Base-by-base conservation (phyloP, 2,888 invertebrate genomes). In the Poecilus cupreus region DNA sequence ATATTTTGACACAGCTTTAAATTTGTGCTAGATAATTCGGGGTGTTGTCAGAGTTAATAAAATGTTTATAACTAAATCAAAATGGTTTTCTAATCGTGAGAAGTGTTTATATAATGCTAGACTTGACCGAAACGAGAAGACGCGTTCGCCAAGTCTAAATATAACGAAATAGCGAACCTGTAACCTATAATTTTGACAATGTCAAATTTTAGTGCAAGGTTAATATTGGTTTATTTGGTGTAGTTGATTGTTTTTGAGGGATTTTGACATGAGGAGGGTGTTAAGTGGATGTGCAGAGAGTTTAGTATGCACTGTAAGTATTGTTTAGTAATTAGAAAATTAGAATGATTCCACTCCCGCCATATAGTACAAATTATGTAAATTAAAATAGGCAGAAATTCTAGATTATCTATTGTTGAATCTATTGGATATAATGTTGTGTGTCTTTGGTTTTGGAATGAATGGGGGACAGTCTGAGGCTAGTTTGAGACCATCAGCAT, bases 261-360 rank as follows among this genome's bases (percentile, higher is more conserved):
- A 3, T n/a, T 10, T 68, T 37, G 22, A 22, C 16, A 92, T 92
- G 92, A 90, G 91, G 88, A 89, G 91, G 76, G 91, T 91, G 26
- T 90, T 91, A 75, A 91, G 91, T 60, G 91, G 91, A 3, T 91
- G 91, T 86, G 89, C 91, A 3, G 92, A 91, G 84, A 90, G 91
- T 84, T 90, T 86, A 46, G 84, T 85, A 68, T 86, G 86, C 74
- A 83, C 85, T 74, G 86, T 86, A 85, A 86, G 86, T 86, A 5
- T 32, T 32, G 5, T n/a, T n/a, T n/a, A n/a, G n/a, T n/a, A n/a
- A n/a, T n/a, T n/a, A n/a, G n/a, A n/a, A n/a, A n/a, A n/a, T n/a
- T n/a, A n/a, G n/a, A n/a, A n/a, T n/a, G n/a, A n/a, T n/a, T n/a
- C n/a, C n/a, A n/a, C n/a, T n/a, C n/a, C n/a, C n/a, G n/a, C n/a